phyloP scores from a whole-genome alignment of 2,888 invertebrate species.

The Leucophenga montana region DNA sequence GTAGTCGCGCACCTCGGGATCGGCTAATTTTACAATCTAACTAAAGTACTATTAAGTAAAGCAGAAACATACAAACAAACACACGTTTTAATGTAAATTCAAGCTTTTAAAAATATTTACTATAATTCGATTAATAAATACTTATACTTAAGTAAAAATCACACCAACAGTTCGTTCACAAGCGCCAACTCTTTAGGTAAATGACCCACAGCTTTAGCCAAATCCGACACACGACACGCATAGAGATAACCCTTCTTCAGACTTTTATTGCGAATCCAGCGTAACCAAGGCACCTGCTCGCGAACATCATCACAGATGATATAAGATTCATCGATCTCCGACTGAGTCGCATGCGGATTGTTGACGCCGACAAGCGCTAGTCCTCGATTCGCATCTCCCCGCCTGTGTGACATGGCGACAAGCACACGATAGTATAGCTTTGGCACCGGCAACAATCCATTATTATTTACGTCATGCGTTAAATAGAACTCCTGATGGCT shows the following conservation, averaged over 20 bases:
- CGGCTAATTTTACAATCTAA: too few species aligned
- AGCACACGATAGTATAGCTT: constrained; percentile 76
- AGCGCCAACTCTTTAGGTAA: constrained; percentile 51
- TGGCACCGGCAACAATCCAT: constrained; percentile 74
- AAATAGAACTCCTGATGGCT: constrained; percentile 67
- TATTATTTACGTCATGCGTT: constrained; percentile 60
- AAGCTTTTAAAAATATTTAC: too few species aligned
- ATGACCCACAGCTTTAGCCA: constrained; percentile 52
- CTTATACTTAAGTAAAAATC: constrained; percentile 31
- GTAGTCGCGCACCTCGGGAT: too few species aligned
- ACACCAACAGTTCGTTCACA: constrained; percentile 49
- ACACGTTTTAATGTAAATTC: too few species aligned
- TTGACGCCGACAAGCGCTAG: constrained; percentile 75
- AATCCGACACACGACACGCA: constrained; percentile 60
- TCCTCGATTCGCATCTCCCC: constrained; percentile 66
- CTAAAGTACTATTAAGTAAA: too few species aligned
- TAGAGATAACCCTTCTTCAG: constrained; percentile 63
- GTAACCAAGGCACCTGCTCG: constrained; percentile 54
- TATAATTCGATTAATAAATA: too few species aligned
- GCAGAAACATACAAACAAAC: too few species aligned
- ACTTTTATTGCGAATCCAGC: constrained; percentile 52
- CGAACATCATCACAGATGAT: constrained; percentile 62
- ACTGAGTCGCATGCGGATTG: constrained; percentile 66
- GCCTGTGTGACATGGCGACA: constrained; percentile 69
- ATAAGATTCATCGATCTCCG: constrained; percentile 54